Evolutionary conservation across 2,113 vertebrate genomes (phyloP), one percentile per base, ranked within the genome.

Genomic region (Pomatostomus ruficeps): DNA sequence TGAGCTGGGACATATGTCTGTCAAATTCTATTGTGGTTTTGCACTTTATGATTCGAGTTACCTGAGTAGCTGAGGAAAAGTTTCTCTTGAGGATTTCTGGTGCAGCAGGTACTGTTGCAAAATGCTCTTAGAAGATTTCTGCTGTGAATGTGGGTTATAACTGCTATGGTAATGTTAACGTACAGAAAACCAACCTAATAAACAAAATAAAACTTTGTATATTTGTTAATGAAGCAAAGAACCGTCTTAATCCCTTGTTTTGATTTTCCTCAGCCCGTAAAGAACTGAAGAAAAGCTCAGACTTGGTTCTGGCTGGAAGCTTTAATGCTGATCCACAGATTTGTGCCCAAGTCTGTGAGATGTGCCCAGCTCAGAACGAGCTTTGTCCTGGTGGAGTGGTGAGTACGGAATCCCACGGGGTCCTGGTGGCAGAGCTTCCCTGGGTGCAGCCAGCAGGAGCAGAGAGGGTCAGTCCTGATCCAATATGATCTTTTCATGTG

Each of bases 201-300:
- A 96, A 94, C 38, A 89, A 92, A 94, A 92, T 95, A 95, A 95
- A 95, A 78, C 68, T 91, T 96, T 95, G 68, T 96, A 78, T 95
- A 91, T 95, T 96, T 96, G 96, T 90, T 92, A 95, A 93, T 49
- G 76, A 95, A 93, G 94, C 65, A 75, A 91, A 92, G 76, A 72
- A 93, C 93, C 10, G 88, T 95, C 91, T 93, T 95, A 88, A 94
- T 92, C 57, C 15, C 84, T 96, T 95, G 66, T 76, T 91, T 94
- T 79, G 26, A 57, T 93, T 55, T 76, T 70, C 61, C 67, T 90
- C 76, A 88, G 87, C 91, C 48, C 65, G 1, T 29, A n/a, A 67
- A 63, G 76, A 81, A 75, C 31, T 23, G 45, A 59, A 89, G 80
- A 51, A 55, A 51, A 77, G n/a, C 40, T 88, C 43, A 79, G 70